These are phyloP conservation scores for Triplophysa tibetana DNA, from an alignment of 2,113 vertebrate genomes.

Conservation along the genomic window DNA sequence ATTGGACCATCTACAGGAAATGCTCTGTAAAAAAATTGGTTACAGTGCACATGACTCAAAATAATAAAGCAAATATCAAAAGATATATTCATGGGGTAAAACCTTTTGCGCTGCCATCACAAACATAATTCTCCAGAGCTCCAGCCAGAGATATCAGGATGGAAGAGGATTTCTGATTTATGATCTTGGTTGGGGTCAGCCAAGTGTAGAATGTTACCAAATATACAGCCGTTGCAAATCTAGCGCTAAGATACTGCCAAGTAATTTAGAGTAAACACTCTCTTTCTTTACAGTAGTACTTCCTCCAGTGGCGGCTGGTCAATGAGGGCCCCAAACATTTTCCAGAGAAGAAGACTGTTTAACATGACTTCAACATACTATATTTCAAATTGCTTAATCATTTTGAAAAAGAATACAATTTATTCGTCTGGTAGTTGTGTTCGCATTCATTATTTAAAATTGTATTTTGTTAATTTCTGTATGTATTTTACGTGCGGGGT, in stretches of 20 bases:
- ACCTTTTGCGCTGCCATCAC: constrained; percentile 38
- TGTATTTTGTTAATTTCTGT: too few relatives aligned
- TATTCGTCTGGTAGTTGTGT: too few relatives aligned
- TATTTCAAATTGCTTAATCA: too few relatives aligned
- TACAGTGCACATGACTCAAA: constrained; percentile 37
- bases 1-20: constrained; percentile 54
- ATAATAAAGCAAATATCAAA: constrained; percentile 6
- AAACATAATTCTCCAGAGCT: constrained; percentile 42
- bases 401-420: too few relatives aligned
- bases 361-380: too few relatives aligned
- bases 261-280: not conserved
- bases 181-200: constrained; percentile 1
- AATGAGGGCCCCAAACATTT: accelerated
- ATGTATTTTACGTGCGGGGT: too few relatives aligned
- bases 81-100: constrained; percentile 32
- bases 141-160: constrained; percentile 29
- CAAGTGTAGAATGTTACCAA: not conserved
- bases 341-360: too few relatives aligned
- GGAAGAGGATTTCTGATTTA: constrained; percentile 21
- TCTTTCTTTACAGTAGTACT: not conserved
- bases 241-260: not conserved
- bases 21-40: constrained; percentile 1
- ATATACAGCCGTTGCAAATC: not conserved
- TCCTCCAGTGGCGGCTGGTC: not conserved
- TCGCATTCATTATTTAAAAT: too few relatives aligned